These are phyloP conservation scores for Therioaphis trifolii DNA, from an alignment of 2,888 invertebrate species.

Conservation along the genomic window DNA sequence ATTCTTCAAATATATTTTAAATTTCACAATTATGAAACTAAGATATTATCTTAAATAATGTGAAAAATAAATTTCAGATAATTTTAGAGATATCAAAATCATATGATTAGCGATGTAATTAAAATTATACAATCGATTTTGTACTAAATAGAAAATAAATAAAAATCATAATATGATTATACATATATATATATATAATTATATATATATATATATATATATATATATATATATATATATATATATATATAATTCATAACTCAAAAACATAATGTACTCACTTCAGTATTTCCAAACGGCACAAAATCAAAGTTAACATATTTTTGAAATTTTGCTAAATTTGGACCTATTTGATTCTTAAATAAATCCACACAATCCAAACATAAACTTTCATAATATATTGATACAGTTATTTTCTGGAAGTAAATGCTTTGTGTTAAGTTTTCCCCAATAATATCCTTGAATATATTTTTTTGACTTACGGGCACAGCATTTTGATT, in stretches of 20 bases:
- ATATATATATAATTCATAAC: not conserved
- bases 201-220: too few relatives aligned
- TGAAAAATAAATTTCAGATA: not conserved
- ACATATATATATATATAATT: too few relatives aligned
- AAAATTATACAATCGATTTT: too few relatives aligned
- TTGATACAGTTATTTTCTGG: slow-evolving; percentile 46
- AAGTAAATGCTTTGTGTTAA: not conserved
- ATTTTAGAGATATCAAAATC: too few relatives aligned
- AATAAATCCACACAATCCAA: slow-evolving; percentile 27
- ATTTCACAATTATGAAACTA: not conserved
- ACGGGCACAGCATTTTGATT: slow-evolving; percentile 47
- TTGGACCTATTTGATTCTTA: slow-evolving; percentile 53
- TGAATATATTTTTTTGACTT: slow-evolving; percentile 16
- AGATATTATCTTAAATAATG: not conserved
- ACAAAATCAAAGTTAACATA: slow-evolving; percentile 58
- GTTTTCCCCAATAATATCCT: not conserved
- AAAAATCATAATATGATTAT: too few relatives aligned
- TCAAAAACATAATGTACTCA: slow-evolving; percentile 13
- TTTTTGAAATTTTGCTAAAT: slow-evolving; percentile 47
- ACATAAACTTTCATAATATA: slow-evolving; percentile 53
- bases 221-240: too few relatives aligned
- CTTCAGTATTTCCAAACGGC: slow-evolving; percentile 58
- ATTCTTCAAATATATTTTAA: too few relatives aligned
- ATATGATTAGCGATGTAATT: too few relatives aligned
- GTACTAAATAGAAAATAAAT: too few relatives aligned